Evolutionary conservation across 2,797 vertebrate genomes (phyloP).

Genomic region (Cheirogaleus major): DNA sequence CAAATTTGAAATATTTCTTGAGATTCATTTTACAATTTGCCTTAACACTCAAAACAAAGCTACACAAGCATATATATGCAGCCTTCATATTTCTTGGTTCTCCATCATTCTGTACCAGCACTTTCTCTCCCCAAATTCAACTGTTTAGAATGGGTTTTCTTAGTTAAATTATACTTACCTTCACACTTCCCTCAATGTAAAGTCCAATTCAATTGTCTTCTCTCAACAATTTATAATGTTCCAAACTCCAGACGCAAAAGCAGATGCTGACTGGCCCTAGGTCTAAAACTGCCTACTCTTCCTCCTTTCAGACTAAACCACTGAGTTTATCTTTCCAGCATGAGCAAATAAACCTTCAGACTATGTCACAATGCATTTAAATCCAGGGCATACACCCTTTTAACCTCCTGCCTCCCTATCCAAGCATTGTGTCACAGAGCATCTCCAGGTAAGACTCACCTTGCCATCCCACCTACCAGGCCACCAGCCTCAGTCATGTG

Average conservation of each 20-base stretch:
- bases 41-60: constrained; percentile 10
- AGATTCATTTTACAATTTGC: not conserved
- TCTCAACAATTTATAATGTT: not conserved
- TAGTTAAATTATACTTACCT: constrained; percentile 62
- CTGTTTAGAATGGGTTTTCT: constrained; percentile 12
- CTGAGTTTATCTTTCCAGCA: not conserved
- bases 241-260: constrained; percentile 12
- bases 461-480: not conserved
- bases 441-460: not conserved
- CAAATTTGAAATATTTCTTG: not conserved
- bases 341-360: constrained; percentile 10
- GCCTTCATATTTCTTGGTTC: not conserved
- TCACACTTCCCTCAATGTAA: constrained; percentile 12
- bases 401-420: not conserved
- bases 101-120: not conserved
- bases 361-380: constrained; percentile 41
- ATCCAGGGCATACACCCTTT: constrained; percentile 36
- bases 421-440: not conserved
- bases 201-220: constrained; percentile 29
- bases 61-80: not conserved
- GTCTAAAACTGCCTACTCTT: not conserved
- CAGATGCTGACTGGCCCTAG: not conserved
- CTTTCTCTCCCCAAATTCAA: not conserved
- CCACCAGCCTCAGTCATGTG: not conserved
- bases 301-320: not conserved